Percentiles rank a stretch among this genome's conserved stretches.
Conservation (phyloP, 2,888 invertebrate species). For the Tinea pellionella region DNA sequence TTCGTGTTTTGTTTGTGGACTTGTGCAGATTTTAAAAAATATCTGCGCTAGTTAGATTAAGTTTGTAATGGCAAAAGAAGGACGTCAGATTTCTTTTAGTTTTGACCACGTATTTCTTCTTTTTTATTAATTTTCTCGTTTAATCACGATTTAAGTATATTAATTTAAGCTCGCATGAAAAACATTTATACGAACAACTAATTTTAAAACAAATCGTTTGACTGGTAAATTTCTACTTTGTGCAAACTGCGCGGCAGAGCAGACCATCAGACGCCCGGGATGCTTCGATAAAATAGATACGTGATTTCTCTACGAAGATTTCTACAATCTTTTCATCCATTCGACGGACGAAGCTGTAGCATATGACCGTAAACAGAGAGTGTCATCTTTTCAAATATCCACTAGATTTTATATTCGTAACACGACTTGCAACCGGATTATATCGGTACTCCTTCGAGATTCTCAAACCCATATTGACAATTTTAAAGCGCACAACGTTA, state of each 20-base stretch:
- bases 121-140: no score
- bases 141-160: no score
- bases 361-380: conserved; percentile 35
- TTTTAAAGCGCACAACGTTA: conserved; percentile 8
- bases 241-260: conserved; percentile 16
- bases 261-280: conserved; percentile 35
- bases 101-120: no score
- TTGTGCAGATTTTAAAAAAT: no score
- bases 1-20: no score
- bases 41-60: no score
- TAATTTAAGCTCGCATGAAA: no score
- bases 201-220: not conserved
- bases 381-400: conserved; percentile 51
- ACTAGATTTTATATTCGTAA: conserved; percentile 45
- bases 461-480: conserved; percentile 15
- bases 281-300: conserved; percentile 54
- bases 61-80: no score
- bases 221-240: conserved; percentile 1
- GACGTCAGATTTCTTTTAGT: no score
- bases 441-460: conserved; percentile 37
- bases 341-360: conserved; percentile 8
- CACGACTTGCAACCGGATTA: conserved; percentile 50
- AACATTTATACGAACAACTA: not conserved
- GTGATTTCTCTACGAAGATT: conserved; percentile 49
- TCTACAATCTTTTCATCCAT: conserved; percentile 50